phyloP scores from a whole-genome alignment of 2,888 invertebrate species.

The Hedya salicella region DNA sequence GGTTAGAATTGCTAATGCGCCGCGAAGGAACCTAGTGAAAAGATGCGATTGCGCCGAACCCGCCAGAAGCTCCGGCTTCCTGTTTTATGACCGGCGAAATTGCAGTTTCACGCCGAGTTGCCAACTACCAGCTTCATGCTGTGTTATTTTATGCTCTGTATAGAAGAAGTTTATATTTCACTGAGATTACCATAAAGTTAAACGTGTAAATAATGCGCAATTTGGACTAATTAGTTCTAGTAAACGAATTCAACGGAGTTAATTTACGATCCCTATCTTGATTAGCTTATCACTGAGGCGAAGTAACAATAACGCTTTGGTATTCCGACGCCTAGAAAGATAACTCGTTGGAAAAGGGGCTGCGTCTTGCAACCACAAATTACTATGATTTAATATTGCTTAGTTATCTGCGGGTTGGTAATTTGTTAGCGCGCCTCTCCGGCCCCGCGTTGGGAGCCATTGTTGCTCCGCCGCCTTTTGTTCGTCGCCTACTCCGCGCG shows the following conservation, averaged over 20 bases:
- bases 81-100: conserved; percentile 78
- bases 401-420: conserved; percentile 83
- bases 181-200: conserved; percentile 23
- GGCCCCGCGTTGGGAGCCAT: conserved; percentile 77
- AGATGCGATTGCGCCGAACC: conserved; percentile 74
- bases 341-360: conserved; percentile 71
- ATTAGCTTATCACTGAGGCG: conserved; percentile 55
- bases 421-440: conserved; percentile 81
- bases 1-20: conserved; percentile 79
- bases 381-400: conserved; percentile 85
- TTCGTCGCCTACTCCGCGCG: conserved; percentile 78
- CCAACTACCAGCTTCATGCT: conserved; percentile 64
- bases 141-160: conserved; percentile 50
- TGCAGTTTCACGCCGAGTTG: conserved; percentile 71
- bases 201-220: conserved; percentile 20
- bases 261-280: conserved; percentile 41
- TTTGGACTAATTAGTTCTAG: conserved; percentile 26
- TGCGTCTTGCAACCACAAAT: conserved; percentile 81
- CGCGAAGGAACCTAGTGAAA: conserved; percentile 72
- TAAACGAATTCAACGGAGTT: conserved; percentile 34
- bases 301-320: conserved; percentile 60
- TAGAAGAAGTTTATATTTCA: conserved; percentile 20
- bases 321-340: conserved; percentile 61
- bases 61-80: conserved; percentile 59
- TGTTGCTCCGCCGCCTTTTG: conserved; percentile 81